A percentile compares a stretch with the other conserved stretches of the same genome.
Conservation (phyloP, 1,140 invertebrate species). For the Caenorhabditis briggsae region DNA sequence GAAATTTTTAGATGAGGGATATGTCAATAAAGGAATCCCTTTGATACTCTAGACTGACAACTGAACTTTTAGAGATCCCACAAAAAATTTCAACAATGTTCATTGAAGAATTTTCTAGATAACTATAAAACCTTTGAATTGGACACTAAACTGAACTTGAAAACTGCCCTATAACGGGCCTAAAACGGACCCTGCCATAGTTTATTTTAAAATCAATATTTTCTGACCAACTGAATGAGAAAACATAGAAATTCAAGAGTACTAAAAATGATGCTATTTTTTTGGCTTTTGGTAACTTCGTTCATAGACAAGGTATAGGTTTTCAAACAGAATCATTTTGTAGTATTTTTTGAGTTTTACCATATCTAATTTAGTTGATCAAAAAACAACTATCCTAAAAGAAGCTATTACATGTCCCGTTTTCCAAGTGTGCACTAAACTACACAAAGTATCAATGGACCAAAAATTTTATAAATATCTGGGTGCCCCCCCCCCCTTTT, state of each 20-base stretch:
- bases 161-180: too few relatives aligned
- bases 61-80: neutral
- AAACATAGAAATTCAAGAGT: too few relatives aligned
- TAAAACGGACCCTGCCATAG: neutral
- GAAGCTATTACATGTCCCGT: neutral
- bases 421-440: neutral
- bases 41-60: neutral
- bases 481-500: neutral
- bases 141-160: too few relatives aligned
- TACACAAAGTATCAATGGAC: constrained; percentile 19
- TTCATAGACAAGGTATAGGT: neutral
- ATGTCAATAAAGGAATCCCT: constrained; percentile 1
- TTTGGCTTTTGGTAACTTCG: neutral
- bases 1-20: neutral
- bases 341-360: too few relatives aligned
- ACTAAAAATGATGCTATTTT: neutral
- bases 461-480: neutral
- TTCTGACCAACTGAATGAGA: too few relatives aligned
- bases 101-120: too few relatives aligned
- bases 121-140: too few relatives aligned
- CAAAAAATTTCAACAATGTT: too few relatives aligned
- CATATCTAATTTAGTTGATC: neutral
- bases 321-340: too few relatives aligned
- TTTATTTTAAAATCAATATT: neutral
- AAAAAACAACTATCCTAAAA: too few relatives aligned